Percentiles rank a stretch among this genome's conserved stretches.
phyloP scores from a whole-genome alignment of 37 sponge, comb jelly and placozoan genomes.

The Cliona cf. orientalis region DNA sequence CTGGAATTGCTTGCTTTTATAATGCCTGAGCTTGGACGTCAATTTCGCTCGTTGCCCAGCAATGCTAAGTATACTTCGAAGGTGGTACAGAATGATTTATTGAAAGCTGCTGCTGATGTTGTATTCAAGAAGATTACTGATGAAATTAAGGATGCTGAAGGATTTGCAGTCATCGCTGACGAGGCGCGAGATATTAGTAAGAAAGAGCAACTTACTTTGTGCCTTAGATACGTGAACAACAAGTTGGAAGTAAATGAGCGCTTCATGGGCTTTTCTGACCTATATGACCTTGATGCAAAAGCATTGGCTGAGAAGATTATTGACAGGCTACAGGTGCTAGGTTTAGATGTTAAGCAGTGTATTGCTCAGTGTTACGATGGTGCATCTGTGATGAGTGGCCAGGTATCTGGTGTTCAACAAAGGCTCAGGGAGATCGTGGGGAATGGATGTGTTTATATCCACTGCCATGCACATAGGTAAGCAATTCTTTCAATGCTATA shows the following conservation, averaged over 20 bases:
- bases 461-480: constrained; percentile 42
- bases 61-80: constrained; percentile 50
- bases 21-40: constrained; percentile 21
- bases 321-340: constrained; percentile 27
- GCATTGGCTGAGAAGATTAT: constrained; percentile 40
- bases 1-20: constrained; percentile 37
- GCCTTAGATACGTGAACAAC: constrained; percentile 40
- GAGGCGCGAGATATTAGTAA: constrained; percentile 31
- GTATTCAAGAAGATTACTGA: constrained; percentile 34
- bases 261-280: constrained; percentile 36
- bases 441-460: constrained; percentile 21
- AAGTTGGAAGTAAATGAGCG: constrained; percentile 34
- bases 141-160: constrained; percentile 30
- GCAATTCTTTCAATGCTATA: neutral
- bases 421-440: constrained; percentile 30
- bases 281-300: constrained; percentile 40
- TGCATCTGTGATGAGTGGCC: constrained; percentile 28
- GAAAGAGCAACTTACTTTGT: constrained; percentile 34
- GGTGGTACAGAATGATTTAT: constrained; percentile 38
- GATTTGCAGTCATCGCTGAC: constrained; percentile 42
- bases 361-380: constrained; percentile 57
- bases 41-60: constrained; percentile 6
- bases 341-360: constrained; percentile 26
- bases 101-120: constrained; percentile 52
- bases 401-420: constrained; percentile 26